Percentiles rank a stretch among this genome's conserved stretches.
Conservation (phyloP, 1,140 invertebrate species). For the Sipha flava region DNA sequence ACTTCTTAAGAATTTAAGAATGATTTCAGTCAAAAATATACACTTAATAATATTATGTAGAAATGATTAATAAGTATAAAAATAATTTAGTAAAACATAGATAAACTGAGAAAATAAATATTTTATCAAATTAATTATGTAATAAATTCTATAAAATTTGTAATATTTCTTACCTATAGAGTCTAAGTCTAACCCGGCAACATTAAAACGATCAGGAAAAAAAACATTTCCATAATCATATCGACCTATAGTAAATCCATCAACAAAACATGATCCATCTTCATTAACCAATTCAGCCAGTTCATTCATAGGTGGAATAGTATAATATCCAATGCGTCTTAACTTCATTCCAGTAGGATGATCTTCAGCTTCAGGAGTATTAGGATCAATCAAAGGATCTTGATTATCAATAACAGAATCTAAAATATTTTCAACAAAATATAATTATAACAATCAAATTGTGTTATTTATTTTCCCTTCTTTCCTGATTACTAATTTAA, state of each 20-base stretch:
- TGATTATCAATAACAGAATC: neutral
- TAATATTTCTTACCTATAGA: constrained; percentile 25
- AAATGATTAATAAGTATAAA: too few species aligned
- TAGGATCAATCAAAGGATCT: constrained; percentile 13
- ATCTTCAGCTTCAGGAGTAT: constrained; percentile 44
- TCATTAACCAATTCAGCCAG: constrained; percentile 55
- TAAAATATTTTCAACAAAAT: neutral
- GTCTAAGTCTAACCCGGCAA: constrained; percentile 57
- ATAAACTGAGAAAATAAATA: too few species aligned
- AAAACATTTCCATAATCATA: constrained; percentile 86
- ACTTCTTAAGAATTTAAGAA: too few species aligned
- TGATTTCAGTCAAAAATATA: too few species aligned
- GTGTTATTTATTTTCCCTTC: too few species aligned
- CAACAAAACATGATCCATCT: constrained; percentile 71
- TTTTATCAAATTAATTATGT: too few species aligned
- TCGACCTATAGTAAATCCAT: constrained; percentile 84
- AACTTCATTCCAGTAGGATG: constrained; percentile 56
- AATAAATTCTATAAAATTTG: too few species aligned
- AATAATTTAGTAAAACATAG: too few species aligned
- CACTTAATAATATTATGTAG: too few species aligned
- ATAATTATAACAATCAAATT: too few species aligned
- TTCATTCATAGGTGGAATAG: constrained; percentile 69
- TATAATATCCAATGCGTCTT: constrained; percentile 74
- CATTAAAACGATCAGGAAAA: constrained; percentile 77
- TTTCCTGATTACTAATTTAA: too few species aligned